These are phyloP conservation scores for Campoplex capitator DNA, from an alignment of 2,888 invertebrate species.

Conservation along the genomic window DNA sequence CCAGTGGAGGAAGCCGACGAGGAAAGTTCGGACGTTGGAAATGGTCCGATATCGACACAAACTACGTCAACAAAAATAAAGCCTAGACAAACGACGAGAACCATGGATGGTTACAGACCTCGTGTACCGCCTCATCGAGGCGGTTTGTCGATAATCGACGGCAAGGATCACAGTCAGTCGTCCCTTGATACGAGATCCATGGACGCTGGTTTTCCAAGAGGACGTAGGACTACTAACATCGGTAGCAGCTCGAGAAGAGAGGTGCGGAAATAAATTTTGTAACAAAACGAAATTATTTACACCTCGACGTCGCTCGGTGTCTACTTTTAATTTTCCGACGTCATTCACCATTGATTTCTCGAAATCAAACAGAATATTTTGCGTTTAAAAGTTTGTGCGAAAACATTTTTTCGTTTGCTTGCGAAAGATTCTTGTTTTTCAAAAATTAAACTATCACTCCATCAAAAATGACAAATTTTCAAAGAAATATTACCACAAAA, in stretches of 20 bases:
- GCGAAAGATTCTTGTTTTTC: too few species aligned
- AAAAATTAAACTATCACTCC: too few species aligned
- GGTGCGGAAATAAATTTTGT: slow-evolving; percentile 75
- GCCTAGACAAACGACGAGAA: slow-evolving; percentile 77
- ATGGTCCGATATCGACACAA: slow-evolving; percentile 71
- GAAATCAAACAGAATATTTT: neutral
- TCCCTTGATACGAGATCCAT: slow-evolving; percentile 94
- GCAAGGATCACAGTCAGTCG: slow-evolving; percentile 84
- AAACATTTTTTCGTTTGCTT: too few species aligned
- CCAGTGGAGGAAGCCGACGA: slow-evolving; percentile 93
- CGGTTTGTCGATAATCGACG: slow-evolving; percentile 77
- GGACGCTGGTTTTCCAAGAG: slow-evolving; percentile 90
- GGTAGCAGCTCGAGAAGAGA: slow-evolving; percentile 83
- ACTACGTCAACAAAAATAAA: slow-evolving; percentile 73
- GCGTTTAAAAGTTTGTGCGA: neutral
- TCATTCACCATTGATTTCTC: neutral
- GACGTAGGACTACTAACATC: slow-evolving; percentile 77
- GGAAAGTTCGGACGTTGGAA: slow-evolving; percentile 89
- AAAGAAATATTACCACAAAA: neutral
- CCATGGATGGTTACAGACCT: slow-evolving; percentile 85
- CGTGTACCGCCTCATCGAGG: slow-evolving; percentile 91
- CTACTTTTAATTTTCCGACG: neutral
- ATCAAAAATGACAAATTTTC: too few species aligned
- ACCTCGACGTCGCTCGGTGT: neutral
- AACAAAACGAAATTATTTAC: neutral